These are phyloP conservation scores for Eustalomyia histrio DNA, from an alignment of 2,888 invertebrate genomes.

Conservation along the genomic window DNA sequence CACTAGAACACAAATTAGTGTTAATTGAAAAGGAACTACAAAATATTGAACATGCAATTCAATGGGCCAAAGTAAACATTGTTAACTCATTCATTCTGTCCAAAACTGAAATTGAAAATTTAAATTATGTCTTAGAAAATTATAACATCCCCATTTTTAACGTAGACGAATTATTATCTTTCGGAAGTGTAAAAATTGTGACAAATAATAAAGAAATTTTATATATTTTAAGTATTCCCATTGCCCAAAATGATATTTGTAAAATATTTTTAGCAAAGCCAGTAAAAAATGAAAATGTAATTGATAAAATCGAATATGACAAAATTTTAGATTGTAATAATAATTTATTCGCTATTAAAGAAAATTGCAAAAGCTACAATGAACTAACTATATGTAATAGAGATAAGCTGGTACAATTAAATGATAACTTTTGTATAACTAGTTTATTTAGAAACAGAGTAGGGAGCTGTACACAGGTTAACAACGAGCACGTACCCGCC, in stretches of 20 bases:
- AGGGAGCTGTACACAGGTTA: too few relatives aligned
- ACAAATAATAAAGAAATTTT: constrained; percentile 11
- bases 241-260: background rate
- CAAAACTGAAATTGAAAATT: background rate
- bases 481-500: too few relatives aligned
- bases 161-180: background rate
- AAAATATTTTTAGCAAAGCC: background rate
- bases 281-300: background rate
- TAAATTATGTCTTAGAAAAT: background rate
- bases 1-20: background rate
- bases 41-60: constrained; percentile 51
- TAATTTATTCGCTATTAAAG: constrained; percentile 34
- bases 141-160: background rate
- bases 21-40: constrained; percentile 46
- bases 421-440: background rate
- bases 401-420: background rate
- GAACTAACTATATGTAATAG: constrained; percentile 22
- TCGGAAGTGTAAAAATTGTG: background rate
- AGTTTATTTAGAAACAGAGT: too few relatives aligned
- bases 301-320: background rate
- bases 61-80: constrained; percentile 54
- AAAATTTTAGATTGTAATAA: constrained; percentile 42
- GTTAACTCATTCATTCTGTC: constrained; percentile 9
- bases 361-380: background rate
- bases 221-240: background rate